Percentiles rank a stretch among this genome's conserved stretches.
phyloP scores from a whole-genome alignment of 1,140 invertebrate genomes.

The Leptonema lineaticorne region DNA sequence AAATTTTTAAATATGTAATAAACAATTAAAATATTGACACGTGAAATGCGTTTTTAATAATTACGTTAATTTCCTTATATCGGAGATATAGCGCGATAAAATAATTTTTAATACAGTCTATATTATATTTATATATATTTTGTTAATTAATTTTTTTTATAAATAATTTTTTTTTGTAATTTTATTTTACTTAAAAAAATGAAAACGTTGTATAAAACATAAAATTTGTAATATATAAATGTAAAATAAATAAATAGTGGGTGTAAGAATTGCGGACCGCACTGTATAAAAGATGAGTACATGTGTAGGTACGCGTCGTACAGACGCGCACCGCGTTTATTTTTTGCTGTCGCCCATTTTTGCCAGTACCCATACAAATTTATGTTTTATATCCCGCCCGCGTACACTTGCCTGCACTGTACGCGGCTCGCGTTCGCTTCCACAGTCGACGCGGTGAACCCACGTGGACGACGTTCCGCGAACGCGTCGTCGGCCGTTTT shows the following conservation, averaged over 20 bases:
- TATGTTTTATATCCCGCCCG: constrained; percentile 46
- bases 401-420: constrained; percentile 59
- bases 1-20: no score
- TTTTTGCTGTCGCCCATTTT: constrained; percentile 60
- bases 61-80: no score
- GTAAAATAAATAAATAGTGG: neutral
- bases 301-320: constrained; percentile 23
- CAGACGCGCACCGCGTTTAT: constrained; percentile 41
- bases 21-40: no score
- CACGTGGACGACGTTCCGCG: constrained; percentile 52
- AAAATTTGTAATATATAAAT: no score
- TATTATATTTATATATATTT: no score
- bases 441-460: constrained; percentile 44
- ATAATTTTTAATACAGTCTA: no score
- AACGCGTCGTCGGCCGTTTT: constrained; percentile 46
- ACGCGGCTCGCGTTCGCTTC: constrained; percentile 39
- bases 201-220: no score
- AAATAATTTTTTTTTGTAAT: no score
- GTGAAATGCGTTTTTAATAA: no score
- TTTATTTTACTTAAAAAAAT: no score
- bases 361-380: constrained; percentile 42
- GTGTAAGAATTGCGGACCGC: neutral
- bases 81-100: no score
- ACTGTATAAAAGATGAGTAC: neutral
- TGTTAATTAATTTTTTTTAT: no score